Base-by-base conservation (phyloP, 1,140 invertebrate species). In the Bradysia coprophila region DNA sequence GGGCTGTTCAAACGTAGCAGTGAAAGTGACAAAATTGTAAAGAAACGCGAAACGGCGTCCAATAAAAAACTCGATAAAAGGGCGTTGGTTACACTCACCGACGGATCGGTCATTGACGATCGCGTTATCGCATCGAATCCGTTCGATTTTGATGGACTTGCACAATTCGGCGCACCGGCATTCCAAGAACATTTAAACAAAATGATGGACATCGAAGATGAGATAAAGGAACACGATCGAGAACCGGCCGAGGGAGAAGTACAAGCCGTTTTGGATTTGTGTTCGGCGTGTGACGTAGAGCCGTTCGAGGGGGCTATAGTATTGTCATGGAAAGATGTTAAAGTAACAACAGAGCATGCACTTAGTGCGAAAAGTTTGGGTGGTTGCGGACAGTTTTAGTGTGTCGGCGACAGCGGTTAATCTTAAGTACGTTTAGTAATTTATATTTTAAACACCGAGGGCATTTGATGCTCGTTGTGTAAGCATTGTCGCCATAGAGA, bases 161-260 rank as follows among this genome's bases (percentile, higher is more conserved):
- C 75, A 4, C 73, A 71, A 39, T 76, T 78, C n/a, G 75, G 76
- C 0, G 63, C 70, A 4, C 72, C 76, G 38, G 50, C 56, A 21
- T 57, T 60, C 15, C 59, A 62, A 22, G 49, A 56, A 21, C 52
- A 60, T 23, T 42, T 61, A 4, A 51, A 42, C 0, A 38, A 21
- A 46, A 0, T 51, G 48, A 55, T 53, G 49, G 47, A 49, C 11
- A 41, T 61, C 16, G 49, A 59, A 48, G 51, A 64, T 60, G 53
- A 59, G 42, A 54, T 63, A 38, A 53, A 67, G 57, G 63, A 69
- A 32, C 71, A 81, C 22, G 78, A 81, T 48, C 65, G 77, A n/a
- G 81, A 85, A 48, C 81, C 81, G 0, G 82, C 82, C 0, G 81
- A 86, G 55, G 79, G 72, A 18, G 82, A 87, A 56, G 81, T 85